A percentile compares a stretch with the other conserved stretches of the same genome.
These are phyloP conservation scores for Rotaria macrura DNA, from an alignment of 2,888 invertebrate species.

Conservation along the genomic window DNA sequence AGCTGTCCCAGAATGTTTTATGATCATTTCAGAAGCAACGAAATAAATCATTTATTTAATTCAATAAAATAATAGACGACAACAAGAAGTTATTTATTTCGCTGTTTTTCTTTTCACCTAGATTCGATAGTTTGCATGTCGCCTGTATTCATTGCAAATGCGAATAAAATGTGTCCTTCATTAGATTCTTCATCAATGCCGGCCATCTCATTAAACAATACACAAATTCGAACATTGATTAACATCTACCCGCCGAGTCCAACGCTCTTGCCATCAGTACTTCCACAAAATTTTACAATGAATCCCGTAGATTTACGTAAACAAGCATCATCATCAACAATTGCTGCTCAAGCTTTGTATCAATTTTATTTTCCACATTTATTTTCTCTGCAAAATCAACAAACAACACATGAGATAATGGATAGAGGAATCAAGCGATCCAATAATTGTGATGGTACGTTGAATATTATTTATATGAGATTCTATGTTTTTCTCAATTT, in stretches of 20 bases:
- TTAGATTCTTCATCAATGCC: neutral
- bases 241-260: neutral
- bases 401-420: neutral
- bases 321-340: neutral
- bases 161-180: neutral
- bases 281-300: neutral
- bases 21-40: neutral
- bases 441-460: neutral
- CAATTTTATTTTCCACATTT: conserved; percentile 18
- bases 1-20: neutral
- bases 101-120: neutral
- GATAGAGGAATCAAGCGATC: neutral
- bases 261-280: neutral
- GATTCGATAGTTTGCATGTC: neutral
- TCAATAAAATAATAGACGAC: neutral
- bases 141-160: neutral
- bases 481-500: neutral
- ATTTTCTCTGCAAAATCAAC: neutral
- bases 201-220: neutral
- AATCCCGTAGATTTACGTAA: neutral
- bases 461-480: too few relatives aligned
- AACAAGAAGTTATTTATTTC: neutral
- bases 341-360: neutral
- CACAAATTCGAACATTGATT: conserved; percentile 15
- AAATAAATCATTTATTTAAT: neutral